A percentile compares a stretch with the other conserved stretches of the same genome.
Conservation (phyloP, 2,888 invertebrate genomes). For the Labia minor region DNA sequence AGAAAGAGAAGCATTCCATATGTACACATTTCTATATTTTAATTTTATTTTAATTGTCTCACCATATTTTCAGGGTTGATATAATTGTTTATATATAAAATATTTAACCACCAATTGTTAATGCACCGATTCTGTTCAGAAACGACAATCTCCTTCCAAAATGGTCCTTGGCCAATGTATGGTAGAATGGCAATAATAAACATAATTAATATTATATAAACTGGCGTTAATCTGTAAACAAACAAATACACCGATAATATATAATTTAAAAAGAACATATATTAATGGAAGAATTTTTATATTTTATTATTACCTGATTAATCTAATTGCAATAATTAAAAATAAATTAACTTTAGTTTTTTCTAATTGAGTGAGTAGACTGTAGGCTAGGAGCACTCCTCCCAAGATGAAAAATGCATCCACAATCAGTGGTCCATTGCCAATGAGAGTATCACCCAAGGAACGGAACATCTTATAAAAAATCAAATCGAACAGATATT, state of each 20-base stretch:
- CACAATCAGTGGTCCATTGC: constrained; percentile 21
- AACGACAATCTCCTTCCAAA: constrained; percentile 20
- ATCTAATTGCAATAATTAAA: constrained; percentile 18
- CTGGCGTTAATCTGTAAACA: constrained; percentile 21
- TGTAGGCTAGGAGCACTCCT: constrained; percentile 19
- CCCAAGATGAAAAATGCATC: constrained; percentile 21
- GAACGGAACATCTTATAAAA: constrained; percentile 19
- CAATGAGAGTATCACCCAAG: constrained; percentile 16
- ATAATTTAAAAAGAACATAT: too few species aligned
- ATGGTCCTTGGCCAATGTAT: constrained; percentile 20
- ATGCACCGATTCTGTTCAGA: constrained; percentile 21
- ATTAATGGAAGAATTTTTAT: too few species aligned
- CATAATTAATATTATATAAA: constrained; percentile 18
- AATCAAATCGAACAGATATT: too few species aligned
- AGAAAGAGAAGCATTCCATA: too few species aligned
- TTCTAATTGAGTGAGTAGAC: constrained; percentile 17
- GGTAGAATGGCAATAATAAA: constrained; percentile 17
- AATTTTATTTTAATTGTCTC: neutral
- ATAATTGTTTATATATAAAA: constrained; percentile 22
- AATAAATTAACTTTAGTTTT: constrained; percentile 17
- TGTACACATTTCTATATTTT: too few species aligned
- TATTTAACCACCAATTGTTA: constrained; percentile 23
- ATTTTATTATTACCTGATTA: constrained; percentile 21
- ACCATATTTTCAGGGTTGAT: neutral
- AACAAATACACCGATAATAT: too few species aligned